Evolutionary conservation across 1,140 invertebrate species (phyloP).

Genomic region (Panagrolaimus sp.): DNA sequence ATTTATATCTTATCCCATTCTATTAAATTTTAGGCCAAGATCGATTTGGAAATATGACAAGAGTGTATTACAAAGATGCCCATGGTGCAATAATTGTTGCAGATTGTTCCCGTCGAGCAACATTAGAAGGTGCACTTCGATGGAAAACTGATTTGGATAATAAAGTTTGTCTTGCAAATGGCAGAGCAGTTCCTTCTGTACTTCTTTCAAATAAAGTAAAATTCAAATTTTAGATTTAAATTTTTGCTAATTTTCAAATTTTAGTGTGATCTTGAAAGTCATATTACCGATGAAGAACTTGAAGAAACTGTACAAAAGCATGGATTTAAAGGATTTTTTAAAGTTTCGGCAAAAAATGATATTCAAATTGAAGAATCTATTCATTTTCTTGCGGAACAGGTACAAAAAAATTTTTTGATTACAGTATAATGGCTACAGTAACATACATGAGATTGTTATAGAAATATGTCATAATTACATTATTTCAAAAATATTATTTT

Average conservation of each 20-base stretch:
- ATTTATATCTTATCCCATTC: too few species aligned
- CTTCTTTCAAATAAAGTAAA: constrained; percentile 88
- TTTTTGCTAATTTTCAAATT: not conserved
- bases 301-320: not conserved
- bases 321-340: constrained; percentile 9
- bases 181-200: constrained; percentile 86
- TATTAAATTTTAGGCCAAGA: constrained; percentile 80
- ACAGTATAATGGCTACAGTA: too few species aligned
- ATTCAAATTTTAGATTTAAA: constrained; percentile 59
- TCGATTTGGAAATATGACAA: constrained; percentile 95
- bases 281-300: not conserved
- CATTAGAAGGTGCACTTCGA: constrained; percentile 88
- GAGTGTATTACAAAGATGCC: constrained; percentile 93
- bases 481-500: not conserved
- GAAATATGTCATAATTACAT: too few species aligned
- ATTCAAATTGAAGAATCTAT: constrained; percentile 12
- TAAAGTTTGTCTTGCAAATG: constrained; percentile 89
- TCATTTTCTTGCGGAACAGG: not conserved
- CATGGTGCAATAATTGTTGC: constrained; percentile 95
- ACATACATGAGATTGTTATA: too few species aligned
- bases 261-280: constrained; percentile 6
- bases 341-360: constrained; percentile 8
- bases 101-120: constrained; percentile 82
- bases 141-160: constrained; percentile 96
- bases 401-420: not conserved